Conservation (phyloP, 2,888 invertebrate species). For the Macrosiphum euphorbiae region DNA sequence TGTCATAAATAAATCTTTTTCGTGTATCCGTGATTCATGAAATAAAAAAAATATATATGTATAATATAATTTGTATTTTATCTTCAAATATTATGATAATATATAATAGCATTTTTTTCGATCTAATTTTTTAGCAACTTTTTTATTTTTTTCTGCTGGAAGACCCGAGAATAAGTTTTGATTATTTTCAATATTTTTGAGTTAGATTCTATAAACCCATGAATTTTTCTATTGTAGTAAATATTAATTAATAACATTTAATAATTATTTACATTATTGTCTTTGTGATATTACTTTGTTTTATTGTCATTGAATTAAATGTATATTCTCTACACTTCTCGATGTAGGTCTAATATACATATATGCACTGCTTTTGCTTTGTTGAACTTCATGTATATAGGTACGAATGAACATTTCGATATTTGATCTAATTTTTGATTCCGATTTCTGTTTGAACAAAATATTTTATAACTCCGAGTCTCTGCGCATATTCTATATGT, state of each 20-base stretch:
- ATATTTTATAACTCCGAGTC: neutral
- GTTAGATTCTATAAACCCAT: neutral
- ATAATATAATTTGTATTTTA: neutral
- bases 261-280: neutral
- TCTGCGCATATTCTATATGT: neutral
- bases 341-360: neutral
- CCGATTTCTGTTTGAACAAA: neutral
- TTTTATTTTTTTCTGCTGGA: neutral
- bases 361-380: neutral
- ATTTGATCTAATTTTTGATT: neutral
- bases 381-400: neutral
- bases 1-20: neutral
- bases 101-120: neutral
- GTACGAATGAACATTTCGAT: neutral
- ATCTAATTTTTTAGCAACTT: neutral
- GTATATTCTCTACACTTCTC: neutral
- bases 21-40: neutral
- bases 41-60: neutral
- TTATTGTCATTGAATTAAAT: neutral
- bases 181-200: neutral
- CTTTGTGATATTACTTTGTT: neutral
- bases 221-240: neutral
- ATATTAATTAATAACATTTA: neutral
- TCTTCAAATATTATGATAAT: neutral
- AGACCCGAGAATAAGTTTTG: neutral